Evolutionary conservation across 2,888 invertebrate genomes (phyloP).

Genomic region (Chloromyia formosa): DNA sequence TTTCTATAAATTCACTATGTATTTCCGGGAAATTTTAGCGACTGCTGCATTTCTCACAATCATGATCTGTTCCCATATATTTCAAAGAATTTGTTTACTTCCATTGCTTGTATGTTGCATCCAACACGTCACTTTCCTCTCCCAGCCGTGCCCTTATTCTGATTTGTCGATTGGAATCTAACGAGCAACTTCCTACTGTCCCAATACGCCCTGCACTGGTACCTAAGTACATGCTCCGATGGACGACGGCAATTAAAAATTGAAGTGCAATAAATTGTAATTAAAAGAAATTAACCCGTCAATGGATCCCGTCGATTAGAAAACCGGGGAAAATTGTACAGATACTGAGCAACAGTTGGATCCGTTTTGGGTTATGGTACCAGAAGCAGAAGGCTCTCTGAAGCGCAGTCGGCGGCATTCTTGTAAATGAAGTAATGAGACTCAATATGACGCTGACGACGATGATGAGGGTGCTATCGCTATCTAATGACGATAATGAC

Average conservation of each 20-base stretch:
- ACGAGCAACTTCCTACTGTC: too few relatives aligned
- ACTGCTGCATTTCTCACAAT: too few relatives aligned
- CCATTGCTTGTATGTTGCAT: too few relatives aligned
- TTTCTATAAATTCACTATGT: too few relatives aligned
- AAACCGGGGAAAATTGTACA: not conserved
- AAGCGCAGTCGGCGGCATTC: not conserved
- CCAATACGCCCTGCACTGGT: too few relatives aligned
- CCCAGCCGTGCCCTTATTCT: too few relatives aligned
- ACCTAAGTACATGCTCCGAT: not conserved
- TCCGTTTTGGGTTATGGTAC: too few relatives aligned
- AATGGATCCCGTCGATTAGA: constrained; percentile 5
- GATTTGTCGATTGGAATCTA: too few relatives aligned
- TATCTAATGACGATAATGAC: constrained; percentile 14
- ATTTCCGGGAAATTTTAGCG: too few relatives aligned
- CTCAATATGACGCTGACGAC: not conserved
- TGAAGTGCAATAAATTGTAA: constrained; percentile 40
- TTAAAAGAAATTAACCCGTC: constrained; percentile 34
- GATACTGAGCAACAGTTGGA: not conserved
- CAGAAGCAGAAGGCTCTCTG: not conserved
- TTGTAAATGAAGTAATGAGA: not conserved
- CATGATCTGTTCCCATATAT: too few relatives aligned
- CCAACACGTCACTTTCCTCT: too few relatives aligned
- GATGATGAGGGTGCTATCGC: constrained; percentile 1
- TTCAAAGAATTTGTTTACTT: too few relatives aligned
- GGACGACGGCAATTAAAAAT: constrained; percentile 20